Evolutionary conservation across 2,797 vertebrate genomes (phyloP).

Genomic region (Sebastes vulpes): DNA sequence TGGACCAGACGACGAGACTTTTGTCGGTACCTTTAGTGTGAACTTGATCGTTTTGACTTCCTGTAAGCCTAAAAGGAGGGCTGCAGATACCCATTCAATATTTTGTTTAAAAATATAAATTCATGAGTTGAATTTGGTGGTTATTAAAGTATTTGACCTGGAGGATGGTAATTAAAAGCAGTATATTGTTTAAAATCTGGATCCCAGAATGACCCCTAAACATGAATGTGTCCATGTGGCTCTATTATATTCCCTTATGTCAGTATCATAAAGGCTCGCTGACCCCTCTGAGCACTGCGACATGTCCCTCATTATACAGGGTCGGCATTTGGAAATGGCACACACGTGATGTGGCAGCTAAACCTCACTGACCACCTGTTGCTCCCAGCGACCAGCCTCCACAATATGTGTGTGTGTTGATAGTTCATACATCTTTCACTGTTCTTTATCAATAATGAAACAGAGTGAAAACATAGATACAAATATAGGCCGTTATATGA

Average conservation of each 20-base stretch:
- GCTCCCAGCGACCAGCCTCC: conserved; percentile 41
- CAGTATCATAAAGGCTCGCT: conserved; percentile 16
- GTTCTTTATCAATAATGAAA: conserved; percentile 47
- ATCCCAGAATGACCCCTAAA: neutral
- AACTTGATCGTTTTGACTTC: neutral
- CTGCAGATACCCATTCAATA: neutral
- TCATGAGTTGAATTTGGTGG: conserved; percentile 6
- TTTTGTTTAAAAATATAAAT: neutral
- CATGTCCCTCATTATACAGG: conserved; percentile 54
- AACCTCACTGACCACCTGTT: conserved; percentile 70
- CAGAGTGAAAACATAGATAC: neutral
- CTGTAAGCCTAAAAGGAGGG: neutral
- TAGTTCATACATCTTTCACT: conserved; percentile 43
- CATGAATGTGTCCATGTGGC: neutral
- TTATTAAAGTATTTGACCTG: neutral
- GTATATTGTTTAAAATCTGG: neutral
- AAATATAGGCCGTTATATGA: neutral
- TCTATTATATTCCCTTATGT: neutral
- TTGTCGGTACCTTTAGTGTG: neutral
- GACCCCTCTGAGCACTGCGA: conserved; percentile 40
- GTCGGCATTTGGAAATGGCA: conserved; percentile 72
- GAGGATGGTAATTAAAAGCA: neutral
- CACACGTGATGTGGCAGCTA: conserved; percentile 55
- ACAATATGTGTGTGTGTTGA: conserved; percentile 22
- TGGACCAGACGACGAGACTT: neutral